Conservation (phyloP, 2,797 vertebrate species). For the Dendrocincla tyrannina region DNA sequence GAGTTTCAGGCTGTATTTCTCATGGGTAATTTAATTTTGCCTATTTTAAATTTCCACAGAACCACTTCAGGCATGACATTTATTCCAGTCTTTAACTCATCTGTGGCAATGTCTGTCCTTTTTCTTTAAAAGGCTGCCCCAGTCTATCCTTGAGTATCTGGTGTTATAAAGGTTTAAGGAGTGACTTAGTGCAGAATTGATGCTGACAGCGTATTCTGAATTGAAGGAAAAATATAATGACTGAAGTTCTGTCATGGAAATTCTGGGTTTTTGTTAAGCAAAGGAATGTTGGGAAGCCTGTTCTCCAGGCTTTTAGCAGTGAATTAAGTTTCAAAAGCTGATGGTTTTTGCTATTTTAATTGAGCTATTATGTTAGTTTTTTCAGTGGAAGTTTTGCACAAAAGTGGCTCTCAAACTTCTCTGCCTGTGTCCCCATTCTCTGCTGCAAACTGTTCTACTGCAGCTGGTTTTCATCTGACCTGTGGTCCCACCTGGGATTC, state of each 20-base stretch:
- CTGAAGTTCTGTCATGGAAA: not conserved
- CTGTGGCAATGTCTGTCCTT: not conserved
- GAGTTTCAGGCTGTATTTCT: slow-evolving; percentile 26
- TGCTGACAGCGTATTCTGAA: not conserved
- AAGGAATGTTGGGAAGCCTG: not conserved
- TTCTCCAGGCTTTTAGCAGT: not conserved
- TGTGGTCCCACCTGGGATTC: not conserved
- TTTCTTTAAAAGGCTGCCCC: not conserved
- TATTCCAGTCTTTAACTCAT: not conserved
- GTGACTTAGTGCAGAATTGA: not conserved
- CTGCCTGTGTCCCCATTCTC: not conserved
- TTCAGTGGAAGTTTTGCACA: not conserved
- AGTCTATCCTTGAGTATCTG: not conserved
- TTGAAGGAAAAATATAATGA: not conserved
- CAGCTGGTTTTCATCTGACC: not conserved
- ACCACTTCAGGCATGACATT: not conserved
- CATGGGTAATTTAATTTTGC: slow-evolving; percentile 23
- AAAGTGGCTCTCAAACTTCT: not conserved
- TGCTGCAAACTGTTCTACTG: not conserved
- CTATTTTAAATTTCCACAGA: not conserved
- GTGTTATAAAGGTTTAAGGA: not conserved
- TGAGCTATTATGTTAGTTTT: not conserved
- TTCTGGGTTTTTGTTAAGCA: not conserved
- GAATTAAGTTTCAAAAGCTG: not conserved
- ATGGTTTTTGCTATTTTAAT: not conserved